Evolutionary conservation across 2,797 vertebrate species (phyloP), one percentile per base, ranked within the genome.

Genomic region (Pangasius larnaudii): DNA sequence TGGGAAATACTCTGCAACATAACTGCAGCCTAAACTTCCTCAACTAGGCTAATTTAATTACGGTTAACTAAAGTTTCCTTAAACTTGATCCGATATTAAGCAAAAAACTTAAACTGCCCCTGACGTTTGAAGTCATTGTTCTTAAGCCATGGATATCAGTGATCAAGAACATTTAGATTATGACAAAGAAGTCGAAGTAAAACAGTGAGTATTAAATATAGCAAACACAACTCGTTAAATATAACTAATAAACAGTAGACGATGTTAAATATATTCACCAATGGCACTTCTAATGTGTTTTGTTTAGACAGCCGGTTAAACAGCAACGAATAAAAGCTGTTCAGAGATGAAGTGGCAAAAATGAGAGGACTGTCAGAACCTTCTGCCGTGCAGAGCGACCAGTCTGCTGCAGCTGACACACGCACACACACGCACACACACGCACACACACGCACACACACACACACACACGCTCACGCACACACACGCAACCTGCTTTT

Each of bases 381-480:
- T 92, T 92, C 94, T 96, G 95, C 91, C 88, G 3, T 79, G 93
- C 92, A 77, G 93, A 88, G 90, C 58, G 13, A n/a, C 92, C 89
- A 61, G 80, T 87, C 86, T 85, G 88, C 49, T 53, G 88, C 94
- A 96, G 95, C 95, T 95, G 95, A 95, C 95, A 86, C 86, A 92
- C 86, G 94, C 92, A 89, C 85, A 90, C 88, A 85, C 85, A 90
- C 87, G 71, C 95, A 95, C 95, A 93, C 72, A 56, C 86, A 3
- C 51, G 77, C 88, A 78, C 69, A 87, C 79, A 71, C 63, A 72
- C 51, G 67, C 92, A 89, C 85, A 90, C 88, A 85, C 85, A 90
- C 87, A 74, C 95, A 95, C 95, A 93, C 72, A 53, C 86, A 3
- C 51, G 77, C 88, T 72, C 69, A 87, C 79, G 71, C 63, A 72